Base-by-base conservation (phyloP, 2,113 vertebrate genomes). In the Rhinichthys klamathensis region DNA sequence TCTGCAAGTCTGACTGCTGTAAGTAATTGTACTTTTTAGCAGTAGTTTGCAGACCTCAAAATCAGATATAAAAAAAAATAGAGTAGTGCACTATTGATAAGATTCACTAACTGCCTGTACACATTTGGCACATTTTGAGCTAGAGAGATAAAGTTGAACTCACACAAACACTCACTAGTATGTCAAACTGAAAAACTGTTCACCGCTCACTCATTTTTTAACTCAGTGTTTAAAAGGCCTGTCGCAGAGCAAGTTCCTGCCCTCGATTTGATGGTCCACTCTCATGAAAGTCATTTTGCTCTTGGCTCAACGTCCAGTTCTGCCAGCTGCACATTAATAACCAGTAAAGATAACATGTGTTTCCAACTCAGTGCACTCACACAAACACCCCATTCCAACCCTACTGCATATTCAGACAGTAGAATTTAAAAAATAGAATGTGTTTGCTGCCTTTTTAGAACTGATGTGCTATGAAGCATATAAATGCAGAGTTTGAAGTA, bases 281-380 rank as follows among this genome's bases (percentile, higher is more conserved):
- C 77, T 63, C 58, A 16, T 44, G 38, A 80, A 80, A 80, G 77
- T 80, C n/a, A 44, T 63, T 80, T 63, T 46, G 25, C 35, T 63
- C 58, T 80, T 80, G 77, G 77, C 77, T 46, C 58, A 80, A 27
- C 38, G 13, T 80, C 56, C 77, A 63, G n/a, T 44, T 16, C 58
- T 63, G 56, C n/a, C 77, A 80, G 77, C 77, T 80, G 77, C 77
- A 63, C 77, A 63, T 80, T 80, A 41, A 80, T 80, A 80, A 80
- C 77, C 58, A 18, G 35, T 63, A 46, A 80, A 63, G 77, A 80
- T 80, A 80, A 63, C 77, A 63, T 63, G 77, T 63, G 77, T 63
- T 80, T 27, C 35, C 15, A 63, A n/a, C 38, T 63, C 25, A 63
- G 56, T 63, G 77, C 35, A 63, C 46, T 63, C 38, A 63, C n/a